Evolutionary conservation across 2,797 vertebrate species (phyloP), one percentile per base, ranked within the genome.

Genomic region (Cryptoblepharus egeriae): DNA sequence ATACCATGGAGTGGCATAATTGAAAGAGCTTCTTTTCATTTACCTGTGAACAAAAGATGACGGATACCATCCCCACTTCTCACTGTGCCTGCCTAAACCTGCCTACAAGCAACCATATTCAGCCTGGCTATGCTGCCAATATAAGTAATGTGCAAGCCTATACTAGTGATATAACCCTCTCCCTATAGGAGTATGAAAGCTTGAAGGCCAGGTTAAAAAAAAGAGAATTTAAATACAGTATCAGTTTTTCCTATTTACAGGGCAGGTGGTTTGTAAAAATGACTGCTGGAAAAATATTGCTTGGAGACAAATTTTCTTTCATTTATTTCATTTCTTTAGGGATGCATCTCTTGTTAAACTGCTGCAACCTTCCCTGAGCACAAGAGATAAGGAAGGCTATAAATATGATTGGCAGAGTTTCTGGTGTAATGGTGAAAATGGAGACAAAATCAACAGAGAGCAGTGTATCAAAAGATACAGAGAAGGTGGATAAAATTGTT

Each of bases 381-480:
- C 58, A 76, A 22, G 28, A 63, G 39, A 76, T 76, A 76, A 76
- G 28, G 58, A 76, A 76, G 24, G 74, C 24, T 74, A 74, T 57
- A 75, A 75, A 76, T 76, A 63, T 42, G 49, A 60, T 8, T 58
- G 32, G 35, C 28, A 39, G 26, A 3, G 35, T 20, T 24, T 70
- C 55, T 70, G 37, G 26, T 42, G 55, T 15, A 79, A 69, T 42
- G 24, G 35, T 42, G 16, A 70, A 60, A 45, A 42, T 22, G 18
- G 60, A 39, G 52, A 18, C 28, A 70, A 70, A 70, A 60, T 45
- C 12, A 30, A 69, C 42, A 71, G 28, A 49, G 35, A 35, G 45
- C 4, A 58, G 30, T 57, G 71, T 32, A 57, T 73, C 20, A 3
- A n/a, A n/a, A 79, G 69, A 12, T n/a, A 18, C 15, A 79, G 26